Evolutionary conservation across 2,113 vertebrate genomes (phyloP).

Genomic region (Neoarius graeffei): DNA sequence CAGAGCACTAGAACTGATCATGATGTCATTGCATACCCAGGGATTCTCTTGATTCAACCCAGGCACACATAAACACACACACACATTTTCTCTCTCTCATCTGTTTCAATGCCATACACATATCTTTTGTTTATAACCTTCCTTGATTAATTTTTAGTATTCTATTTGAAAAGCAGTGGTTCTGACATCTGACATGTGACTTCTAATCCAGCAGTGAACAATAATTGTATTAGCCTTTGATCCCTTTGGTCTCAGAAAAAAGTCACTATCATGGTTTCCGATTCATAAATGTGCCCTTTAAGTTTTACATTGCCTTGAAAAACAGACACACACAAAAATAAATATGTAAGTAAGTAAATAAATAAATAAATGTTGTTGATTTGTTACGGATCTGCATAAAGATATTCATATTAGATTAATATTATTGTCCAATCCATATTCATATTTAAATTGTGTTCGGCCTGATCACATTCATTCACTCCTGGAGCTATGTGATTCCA

Average conservation of each 20-base stretch:
- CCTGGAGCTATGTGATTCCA: neutral
- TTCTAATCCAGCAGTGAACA: conserved; percentile 12
- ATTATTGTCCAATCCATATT: neutral
- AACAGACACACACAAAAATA: neutral
- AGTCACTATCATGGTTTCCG: neutral
- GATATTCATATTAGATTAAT: neutral
- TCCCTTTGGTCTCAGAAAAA: neutral
- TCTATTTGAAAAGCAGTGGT: neutral
- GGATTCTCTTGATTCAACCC: conserved; percentile 51
- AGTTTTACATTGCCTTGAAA: neutral
- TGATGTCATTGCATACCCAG: conserved; percentile 57
- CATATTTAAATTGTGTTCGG: neutral
- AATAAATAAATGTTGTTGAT: neutral
- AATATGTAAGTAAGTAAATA: neutral
- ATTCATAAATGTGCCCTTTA: neutral
- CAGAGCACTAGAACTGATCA: conserved; percentile 43
- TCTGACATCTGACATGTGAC: conserved; percentile 18
- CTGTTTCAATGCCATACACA: neutral
- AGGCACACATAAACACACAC: conserved; percentile 32
- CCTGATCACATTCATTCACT: neutral
- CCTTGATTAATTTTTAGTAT: neutral
- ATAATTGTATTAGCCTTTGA: neutral
- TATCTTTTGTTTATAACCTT: neutral
- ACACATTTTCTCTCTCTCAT: neutral
- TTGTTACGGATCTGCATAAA: neutral